Evolutionary conservation across 2,797 vertebrate species (phyloP), one percentile per base, ranked within the genome.

Genomic region (Margarornis squamiger): DNA sequence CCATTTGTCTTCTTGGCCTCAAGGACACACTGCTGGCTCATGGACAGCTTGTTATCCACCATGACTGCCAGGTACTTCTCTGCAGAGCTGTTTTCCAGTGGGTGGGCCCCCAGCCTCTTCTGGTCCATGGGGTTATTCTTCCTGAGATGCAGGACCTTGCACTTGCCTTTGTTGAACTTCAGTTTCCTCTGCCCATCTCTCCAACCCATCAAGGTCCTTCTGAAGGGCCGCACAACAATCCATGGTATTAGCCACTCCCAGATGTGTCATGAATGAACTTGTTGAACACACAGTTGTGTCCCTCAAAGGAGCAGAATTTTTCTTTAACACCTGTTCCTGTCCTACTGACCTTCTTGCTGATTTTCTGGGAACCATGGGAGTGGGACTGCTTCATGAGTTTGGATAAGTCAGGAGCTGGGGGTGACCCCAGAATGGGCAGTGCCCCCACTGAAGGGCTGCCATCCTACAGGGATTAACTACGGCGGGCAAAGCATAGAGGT

Each of bases 401-500:
- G 7, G 15, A 34, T 43, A 52, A 82, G 11, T 22, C 32, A n/a
- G 34, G 30, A 48, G 18, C 22, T 48, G 18, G 45, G 26, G 26
- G 7, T 66, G 39, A 59, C 13, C 7, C 11, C 14, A 58, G n/a
- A 10, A 26, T 9, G 5, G n/a, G 27, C 20, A 59, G 21, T 38
- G 24, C 6, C 7, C 7, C 29, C 39, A 7, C 18, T 4, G 9
- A 48, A 57, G 15, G 3, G 1, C 1, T 66, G 26, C 6, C 13
- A 16, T 30, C 22, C 23, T 34, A 9, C 46, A 70, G 34, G 34
- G 10, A 52, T 0, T 48, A 14, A 63, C 17, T 6, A 18, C 4
- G 29, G 8, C 29, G 7, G 63, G 23, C 32, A 83, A n/a, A 34
- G 26, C 2, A 1, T 4, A 43, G 9, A 5, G 19, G 22, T 16